A percentile compares a stretch with the other conserved stretches of the same genome.
These are phyloP conservation scores for Hylia prasina DNA, from an alignment of 2,113 vertebrate genomes.

Conservation along the genomic window DNA sequence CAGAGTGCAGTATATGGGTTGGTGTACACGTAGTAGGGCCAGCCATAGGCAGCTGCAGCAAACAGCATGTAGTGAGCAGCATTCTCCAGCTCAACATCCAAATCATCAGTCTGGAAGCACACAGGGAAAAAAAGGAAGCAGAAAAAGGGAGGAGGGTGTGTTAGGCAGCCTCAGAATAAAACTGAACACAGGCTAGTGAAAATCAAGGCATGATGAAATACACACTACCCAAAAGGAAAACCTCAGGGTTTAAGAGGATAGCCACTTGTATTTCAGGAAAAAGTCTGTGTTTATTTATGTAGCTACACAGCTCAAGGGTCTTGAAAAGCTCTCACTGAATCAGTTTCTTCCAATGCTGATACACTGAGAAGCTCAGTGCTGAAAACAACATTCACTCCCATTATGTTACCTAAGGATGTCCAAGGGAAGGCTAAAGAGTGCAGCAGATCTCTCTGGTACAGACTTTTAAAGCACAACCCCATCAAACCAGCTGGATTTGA, in stretches of 20 bases:
- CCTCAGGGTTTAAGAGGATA: neutral
- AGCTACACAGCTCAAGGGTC: neutral
- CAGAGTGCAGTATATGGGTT: constrained; percentile 86
- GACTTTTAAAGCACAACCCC: neutral
- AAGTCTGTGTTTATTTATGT: neutral
- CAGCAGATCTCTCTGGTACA: neutral
- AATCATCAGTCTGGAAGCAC: constrained; percentile 73
- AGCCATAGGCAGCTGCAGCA: constrained; percentile 91
- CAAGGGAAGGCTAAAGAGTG: neutral
- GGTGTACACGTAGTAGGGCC: constrained; percentile 90
- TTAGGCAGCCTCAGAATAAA: neutral
- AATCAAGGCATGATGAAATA: neutral
- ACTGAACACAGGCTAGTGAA: neutral
- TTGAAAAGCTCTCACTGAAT: neutral
- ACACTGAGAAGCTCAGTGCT: neutral
- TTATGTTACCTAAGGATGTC: neutral
- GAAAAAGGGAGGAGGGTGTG: neutral
- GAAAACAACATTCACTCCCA: neutral
- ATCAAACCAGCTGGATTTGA: neutral
- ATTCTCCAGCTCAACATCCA: constrained; percentile 86
- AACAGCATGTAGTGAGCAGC: constrained; percentile 90
- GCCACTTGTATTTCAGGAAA: neutral
- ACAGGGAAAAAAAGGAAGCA: neutral
- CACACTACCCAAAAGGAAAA: neutral
- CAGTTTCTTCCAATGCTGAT: neutral